phyloP scores from a whole-genome alignment of 2,888 invertebrate genomes.

The Temnothorax ravouxi region DNA sequence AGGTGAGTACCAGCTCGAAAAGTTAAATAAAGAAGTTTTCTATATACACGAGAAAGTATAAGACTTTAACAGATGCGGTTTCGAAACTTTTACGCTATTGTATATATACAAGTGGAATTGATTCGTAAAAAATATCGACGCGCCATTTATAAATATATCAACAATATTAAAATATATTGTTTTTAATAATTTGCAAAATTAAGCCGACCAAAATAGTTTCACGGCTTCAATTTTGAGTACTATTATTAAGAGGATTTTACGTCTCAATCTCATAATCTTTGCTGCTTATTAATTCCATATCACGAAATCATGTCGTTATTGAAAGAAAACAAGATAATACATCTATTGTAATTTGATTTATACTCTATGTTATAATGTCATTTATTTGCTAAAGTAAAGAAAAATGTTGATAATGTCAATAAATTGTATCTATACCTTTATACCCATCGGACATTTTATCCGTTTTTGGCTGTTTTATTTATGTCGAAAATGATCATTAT shows the following conservation, averaged over 20 bases:
- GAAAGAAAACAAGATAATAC: neutral
- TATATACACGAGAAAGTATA: neutral
- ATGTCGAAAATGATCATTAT: neutral
- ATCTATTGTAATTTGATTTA: neutral
- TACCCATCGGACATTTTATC: neutral
- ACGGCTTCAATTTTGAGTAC: neutral
- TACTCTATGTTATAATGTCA: neutral
- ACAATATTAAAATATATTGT: neutral
- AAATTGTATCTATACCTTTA: neutral
- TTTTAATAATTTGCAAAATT: neutral
- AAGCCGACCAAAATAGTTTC: neutral
- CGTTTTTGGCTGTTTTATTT: conserved; percentile 8
- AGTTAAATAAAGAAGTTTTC: conserved; percentile 3
- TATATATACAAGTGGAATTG: neutral
- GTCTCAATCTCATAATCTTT: neutral
- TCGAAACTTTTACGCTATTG: neutral
- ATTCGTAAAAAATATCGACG: neutral
- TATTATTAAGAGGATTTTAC: neutral
- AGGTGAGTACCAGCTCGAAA: conserved; percentile 23
- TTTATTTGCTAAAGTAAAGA: neutral
- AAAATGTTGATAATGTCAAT: neutral
- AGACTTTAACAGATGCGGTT: neutral
- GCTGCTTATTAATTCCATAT: neutral
- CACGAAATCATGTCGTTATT: neutral
- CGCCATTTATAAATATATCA: too few species aligned